Base-by-base conservation (phyloP, 1,140 invertebrate genomes). In the Spodoptera litura region DNA sequence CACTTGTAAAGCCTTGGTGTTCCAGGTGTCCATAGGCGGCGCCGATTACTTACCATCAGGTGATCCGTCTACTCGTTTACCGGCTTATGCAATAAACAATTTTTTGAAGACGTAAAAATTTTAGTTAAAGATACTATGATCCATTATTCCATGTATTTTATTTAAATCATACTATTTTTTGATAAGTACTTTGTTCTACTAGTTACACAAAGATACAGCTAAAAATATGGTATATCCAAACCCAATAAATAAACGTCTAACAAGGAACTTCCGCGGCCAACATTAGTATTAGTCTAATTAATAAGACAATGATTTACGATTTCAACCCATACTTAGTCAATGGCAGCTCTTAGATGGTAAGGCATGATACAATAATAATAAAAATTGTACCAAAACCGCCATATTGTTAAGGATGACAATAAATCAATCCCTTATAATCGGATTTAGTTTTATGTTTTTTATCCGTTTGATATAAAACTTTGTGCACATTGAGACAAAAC, bases 401-500 rank as follows among this genome's bases (percentile, higher is more conserved):
- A 25, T 25, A 25, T 73, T 55, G n/a, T 52, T 52, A 59, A 73
- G 71, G 71, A 73, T 56, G 71, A 49, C 59, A 59, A 38, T 73
- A 73, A 73, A 73, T 73, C 71, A 73, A 73, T 73, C 71, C 71
- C 55, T 73, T 73, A 49, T 73, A 73, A 73, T 59, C 71, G 71
- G 71, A 73, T 73, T 72, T 73, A 4, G 53, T 38, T 12, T 31
- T 31, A 58, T 27, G 5, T 38, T 12, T 38, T 12, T 73, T 27
- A 12, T 20, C 13, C 15, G 27, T n/a, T 35, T 56, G n/a, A 35
- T 52, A 53, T 52, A 31, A 68, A 51, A 20, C 20, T 12, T 2
- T n/a, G 64, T 12, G 5, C 25, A 68, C n/a, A 52, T 55, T 56
- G 68, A 20, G 12, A 13, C 3, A 9, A 35, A 64, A n/a, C 0